phyloP scores from a whole-genome alignment of 1,140 invertebrate species.

The Antheraea mylitta region DNA sequence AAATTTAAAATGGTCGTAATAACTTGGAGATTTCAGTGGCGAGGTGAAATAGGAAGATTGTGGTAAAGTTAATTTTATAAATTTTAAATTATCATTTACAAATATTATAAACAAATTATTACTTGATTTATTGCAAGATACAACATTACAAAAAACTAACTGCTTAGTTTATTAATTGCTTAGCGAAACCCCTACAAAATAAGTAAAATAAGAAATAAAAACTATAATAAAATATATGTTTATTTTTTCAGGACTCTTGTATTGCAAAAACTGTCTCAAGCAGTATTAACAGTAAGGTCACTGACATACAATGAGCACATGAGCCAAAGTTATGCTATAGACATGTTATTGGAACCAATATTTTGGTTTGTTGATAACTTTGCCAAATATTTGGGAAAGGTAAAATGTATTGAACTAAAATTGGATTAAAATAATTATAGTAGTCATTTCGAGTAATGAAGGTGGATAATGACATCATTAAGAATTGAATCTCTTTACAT shows the following conservation, averaged over 20 bases:
- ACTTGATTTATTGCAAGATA: too few relatives aligned
- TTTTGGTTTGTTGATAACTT: conserved; percentile 98
- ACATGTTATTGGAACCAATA: conserved; percentile 92
- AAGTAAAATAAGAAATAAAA: not conserved
- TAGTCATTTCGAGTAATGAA: too few relatives aligned
- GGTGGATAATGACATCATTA: too few relatives aligned
- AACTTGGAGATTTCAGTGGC: conserved; percentile 45
- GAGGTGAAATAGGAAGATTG: conserved; percentile 32
- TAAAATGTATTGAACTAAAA: conserved; percentile 66
- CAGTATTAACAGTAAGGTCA: conserved; percentile 61
- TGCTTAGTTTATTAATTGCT: too few relatives aligned
- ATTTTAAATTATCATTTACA: not conserved
- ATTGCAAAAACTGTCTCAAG: conserved; percentile 45
- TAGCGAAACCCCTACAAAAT: too few relatives aligned
- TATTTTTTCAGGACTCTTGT: conserved; percentile 41
- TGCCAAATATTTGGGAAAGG: conserved; percentile 90
- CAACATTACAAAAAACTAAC: too few relatives aligned
- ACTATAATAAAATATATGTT: conserved; percentile 14
- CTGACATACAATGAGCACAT: conserved; percentile 89
- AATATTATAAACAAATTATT: not conserved
- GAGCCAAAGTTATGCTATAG: conserved; percentile 88
- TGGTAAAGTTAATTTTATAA: conserved; percentile 28
- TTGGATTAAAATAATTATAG: too few relatives aligned
- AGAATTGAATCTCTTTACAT: too few relatives aligned
- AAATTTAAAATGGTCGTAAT: conserved; percentile 40